Percentiles rank a stretch among this genome's conserved stretches.
Evolutionary conservation across 1,140 invertebrate species (phyloP).

Genomic region (Ptiloglossa arizonensis): DNA sequence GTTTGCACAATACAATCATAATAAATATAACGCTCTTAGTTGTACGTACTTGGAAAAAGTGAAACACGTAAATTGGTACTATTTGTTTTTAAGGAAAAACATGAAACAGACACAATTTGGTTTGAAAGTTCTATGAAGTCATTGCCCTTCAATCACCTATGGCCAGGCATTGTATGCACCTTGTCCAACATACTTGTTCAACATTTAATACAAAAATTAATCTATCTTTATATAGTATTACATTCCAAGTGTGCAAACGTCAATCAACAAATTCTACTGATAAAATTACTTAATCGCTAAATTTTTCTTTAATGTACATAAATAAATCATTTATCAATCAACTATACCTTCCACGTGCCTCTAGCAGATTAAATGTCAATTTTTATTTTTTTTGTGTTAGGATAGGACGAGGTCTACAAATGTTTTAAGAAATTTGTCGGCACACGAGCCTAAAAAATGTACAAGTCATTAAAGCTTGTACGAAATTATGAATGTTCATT

Average conservation of each 20-base stretch:
- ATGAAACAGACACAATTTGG: conserved; percentile 23
- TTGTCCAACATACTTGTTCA: conserved; percentile 46
- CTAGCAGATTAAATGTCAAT: conserved; percentile 44
- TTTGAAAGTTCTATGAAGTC: conserved; percentile 22
- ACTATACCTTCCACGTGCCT: conserved; percentile 43
- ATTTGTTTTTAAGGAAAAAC: conserved; percentile 5
- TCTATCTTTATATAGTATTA: conserved; percentile 59
- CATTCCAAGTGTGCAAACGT: conserved; percentile 55
- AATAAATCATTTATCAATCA: conserved; percentile 64
- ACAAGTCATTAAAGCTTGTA: conserved; percentile 47
- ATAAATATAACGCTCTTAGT: conserved; percentile 23
- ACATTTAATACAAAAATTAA: conserved; percentile 70
- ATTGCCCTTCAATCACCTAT: conserved; percentile 22
- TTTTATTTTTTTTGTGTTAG: conserved; percentile 27
- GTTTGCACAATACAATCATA: conserved; percentile 14
- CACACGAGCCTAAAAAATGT: conserved; percentile 38
- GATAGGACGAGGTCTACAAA: conserved; percentile 38
- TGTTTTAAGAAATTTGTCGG: conserved; percentile 42
- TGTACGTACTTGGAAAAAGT: conserved; percentile 12
- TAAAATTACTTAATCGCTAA: conserved; percentile 66
- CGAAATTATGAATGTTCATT: conserved; percentile 50
- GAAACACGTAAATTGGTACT: conserved; percentile 8
- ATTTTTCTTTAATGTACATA: conserved; percentile 66
- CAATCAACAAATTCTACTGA: conserved; percentile 59
- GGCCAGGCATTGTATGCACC: conserved; percentile 24